A percentile compares a stretch with the other conserved stretches of the same genome.
phyloP scores from a whole-genome alignment of 2,888 invertebrate genomes.

The Drosophila algonquin region DNA sequence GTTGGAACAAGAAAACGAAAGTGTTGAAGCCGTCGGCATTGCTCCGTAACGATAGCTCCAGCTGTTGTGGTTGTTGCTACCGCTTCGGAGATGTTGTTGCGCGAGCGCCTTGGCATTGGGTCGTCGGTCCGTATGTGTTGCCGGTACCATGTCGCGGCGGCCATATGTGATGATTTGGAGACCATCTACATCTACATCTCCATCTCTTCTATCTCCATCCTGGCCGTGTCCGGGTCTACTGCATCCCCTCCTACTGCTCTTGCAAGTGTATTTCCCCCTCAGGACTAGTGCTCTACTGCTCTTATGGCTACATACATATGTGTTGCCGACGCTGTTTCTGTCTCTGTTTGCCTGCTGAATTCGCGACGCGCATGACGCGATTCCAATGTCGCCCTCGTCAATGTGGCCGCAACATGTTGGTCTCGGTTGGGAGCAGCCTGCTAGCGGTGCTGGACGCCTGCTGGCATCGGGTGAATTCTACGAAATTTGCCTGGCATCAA shows the following conservation, averaged over 20 bases:
- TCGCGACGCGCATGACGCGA: constrained; percentile 84
- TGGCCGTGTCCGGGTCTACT: neutral
- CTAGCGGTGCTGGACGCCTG: constrained; percentile 73
- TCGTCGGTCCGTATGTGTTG: constrained; percentile 21
- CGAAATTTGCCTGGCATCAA: constrained; percentile 72
- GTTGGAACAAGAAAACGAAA: constrained; percentile 85
- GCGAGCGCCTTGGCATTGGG: constrained; percentile 50
- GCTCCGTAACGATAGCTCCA: neutral
- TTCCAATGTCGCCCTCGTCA: constrained; percentile 65
- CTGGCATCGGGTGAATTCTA: constrained; percentile 84
- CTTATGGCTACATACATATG: neutral
- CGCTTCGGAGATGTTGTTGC: neutral
- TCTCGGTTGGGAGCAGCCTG: constrained; percentile 4
- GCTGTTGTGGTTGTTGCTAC: constrained; percentile 5
- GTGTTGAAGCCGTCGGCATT: constrained; percentile 70
- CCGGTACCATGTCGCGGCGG: constrained; percentile 54
- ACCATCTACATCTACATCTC: neutral
- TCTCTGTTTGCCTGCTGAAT: constrained; percentile 78
- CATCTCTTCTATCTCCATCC: constrained; percentile 20
- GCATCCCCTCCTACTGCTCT: neutral
- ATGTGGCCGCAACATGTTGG: constrained; percentile 65
- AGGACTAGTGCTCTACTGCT: neutral
- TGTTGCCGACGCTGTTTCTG: constrained; percentile 1
- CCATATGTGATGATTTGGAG: neutral
- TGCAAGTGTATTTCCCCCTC: neutral